Evolutionary conservation across 2,113 vertebrate species (phyloP), one percentile per base, ranked within the genome.

Genomic region (Eretmodus cyanostictus): DNA sequence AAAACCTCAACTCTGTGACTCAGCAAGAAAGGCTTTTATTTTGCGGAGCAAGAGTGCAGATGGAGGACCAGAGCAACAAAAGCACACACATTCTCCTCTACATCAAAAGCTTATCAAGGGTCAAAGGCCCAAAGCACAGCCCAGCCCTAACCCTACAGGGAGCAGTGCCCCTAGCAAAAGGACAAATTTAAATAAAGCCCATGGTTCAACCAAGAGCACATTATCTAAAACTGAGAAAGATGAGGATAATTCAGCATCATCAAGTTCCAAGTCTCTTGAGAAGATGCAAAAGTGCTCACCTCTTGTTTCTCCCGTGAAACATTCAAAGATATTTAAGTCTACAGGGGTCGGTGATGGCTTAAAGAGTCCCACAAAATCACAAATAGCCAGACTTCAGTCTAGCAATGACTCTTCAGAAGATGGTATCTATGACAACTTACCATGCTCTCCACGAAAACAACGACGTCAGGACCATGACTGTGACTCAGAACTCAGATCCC

Each of bases 61-160:
- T 63, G 87, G 95, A 90, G 83, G 8, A 63, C 91, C 93, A 81
- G 95, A 95, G 47, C 95, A 94, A 90, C 76, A 85, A 1, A 95
- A 95, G 55, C 92, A 94, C 11, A 90, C 89, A 6, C 97, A 97
- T 87, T 96, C 93, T 82, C 85, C 91, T 87, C 91, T 95, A 16
- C 96, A 27, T 19, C 96, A 96, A 87, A 97, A 97, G 84, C 92
- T 95, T 34, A 89, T 96, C 53, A 97, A 96, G 53, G 92, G 95
- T 16, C 93, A 89, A 40, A 95, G 82, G 54, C 29, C 89, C 71
- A 97, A 97, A 92, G 93, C 78, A 45, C 95, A 85, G 83, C 91
- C 94, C n/a, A 95, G 89, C 63, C 82, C 95, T 27, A 95, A 89
- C 61, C 83, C 96, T 82, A 45, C 88, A 7, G 89, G 87, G 14